phyloP scores from a whole-genome alignment of 1,140 invertebrate species.

The Leptinotarsa defecta region DNA sequence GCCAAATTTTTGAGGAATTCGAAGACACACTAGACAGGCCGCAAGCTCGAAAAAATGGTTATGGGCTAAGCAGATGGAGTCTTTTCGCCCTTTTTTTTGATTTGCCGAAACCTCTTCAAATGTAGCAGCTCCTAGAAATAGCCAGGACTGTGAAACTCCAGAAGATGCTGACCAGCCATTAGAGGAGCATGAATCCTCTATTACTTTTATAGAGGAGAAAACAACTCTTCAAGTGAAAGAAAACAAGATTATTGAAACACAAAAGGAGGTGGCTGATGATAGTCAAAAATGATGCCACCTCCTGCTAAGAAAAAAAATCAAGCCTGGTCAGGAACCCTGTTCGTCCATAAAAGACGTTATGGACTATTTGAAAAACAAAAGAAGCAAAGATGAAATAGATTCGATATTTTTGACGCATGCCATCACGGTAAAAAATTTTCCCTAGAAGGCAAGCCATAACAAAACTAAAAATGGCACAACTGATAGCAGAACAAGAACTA shows the following conservation, averaged over 20 bases:
- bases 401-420: slow-evolving; percentile 25
- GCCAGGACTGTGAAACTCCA: neutral
- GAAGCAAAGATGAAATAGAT: slow-evolving; percentile 18
- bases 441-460: slow-evolving; percentile 2
- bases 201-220: neutral
- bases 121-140: neutral
- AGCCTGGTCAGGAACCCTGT: neutral
- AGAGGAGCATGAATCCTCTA: too few relatives aligned
- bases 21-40: neutral
- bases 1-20: slow-evolving; percentile 37
- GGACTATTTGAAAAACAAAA: neutral
- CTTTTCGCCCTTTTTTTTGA: slow-evolving; percentile 31
- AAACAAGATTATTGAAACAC: neutral
- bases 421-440: slow-evolving; percentile 23
- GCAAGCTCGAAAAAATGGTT: slow-evolving; percentile 28
- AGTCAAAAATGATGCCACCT: neutral
- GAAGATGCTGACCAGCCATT: neutral
- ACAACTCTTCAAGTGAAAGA: neutral
- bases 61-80: slow-evolving; percentile 37
- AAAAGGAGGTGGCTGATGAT: neutral
- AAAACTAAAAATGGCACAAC: slow-evolving; percentile 20
- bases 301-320: neutral
- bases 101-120: slow-evolving; percentile 34
- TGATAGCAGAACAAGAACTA: slow-evolving; percentile 14
- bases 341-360: neutral